Conservation (phyloP, 2,797 vertebrate species). For the Phalanger gymnotis region DNA sequence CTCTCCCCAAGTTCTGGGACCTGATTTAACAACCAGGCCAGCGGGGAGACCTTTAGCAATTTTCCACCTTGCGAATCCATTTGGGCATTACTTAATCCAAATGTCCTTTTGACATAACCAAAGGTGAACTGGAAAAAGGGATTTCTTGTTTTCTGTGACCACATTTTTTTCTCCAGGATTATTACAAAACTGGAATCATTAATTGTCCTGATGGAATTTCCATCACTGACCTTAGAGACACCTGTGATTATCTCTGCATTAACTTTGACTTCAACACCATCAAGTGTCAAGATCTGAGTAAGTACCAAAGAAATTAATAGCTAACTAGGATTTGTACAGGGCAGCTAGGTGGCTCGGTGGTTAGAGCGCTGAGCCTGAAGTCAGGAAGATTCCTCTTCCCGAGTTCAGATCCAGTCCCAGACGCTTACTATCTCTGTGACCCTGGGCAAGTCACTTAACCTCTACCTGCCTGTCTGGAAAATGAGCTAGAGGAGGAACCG, state of each 20-base stretch:
- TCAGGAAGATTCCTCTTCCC: background rate
- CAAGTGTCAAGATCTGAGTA: constrained; percentile 89
- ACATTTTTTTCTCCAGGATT: constrained; percentile 83
- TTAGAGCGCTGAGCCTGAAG: background rate
- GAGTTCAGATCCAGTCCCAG: background rate
- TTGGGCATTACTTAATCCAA: background rate
- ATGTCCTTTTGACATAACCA: background rate
- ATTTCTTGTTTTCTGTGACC: constrained; percentile 20
- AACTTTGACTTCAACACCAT: constrained; percentile 90
- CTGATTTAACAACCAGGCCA: background rate
- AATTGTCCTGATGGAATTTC: constrained; percentile 89
- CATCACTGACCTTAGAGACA: constrained; percentile 89
- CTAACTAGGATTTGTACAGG: background rate
- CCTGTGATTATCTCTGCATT: constrained; percentile 90
- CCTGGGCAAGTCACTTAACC: background rate
- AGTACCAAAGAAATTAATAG: constrained; percentile 72
- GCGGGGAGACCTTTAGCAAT: background rate
- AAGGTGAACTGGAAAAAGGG: background rate
- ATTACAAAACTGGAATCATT: constrained; percentile 88
- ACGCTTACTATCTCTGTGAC: background rate
- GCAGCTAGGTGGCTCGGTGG: background rate
- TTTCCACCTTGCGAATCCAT: background rate
- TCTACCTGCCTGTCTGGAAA: background rate
- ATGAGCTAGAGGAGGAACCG: background rate
- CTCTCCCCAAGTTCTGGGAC: background rate